phyloP scores from a whole-genome alignment of 2,888 invertebrate genomes.

The Acleris holmiana region DNA sequence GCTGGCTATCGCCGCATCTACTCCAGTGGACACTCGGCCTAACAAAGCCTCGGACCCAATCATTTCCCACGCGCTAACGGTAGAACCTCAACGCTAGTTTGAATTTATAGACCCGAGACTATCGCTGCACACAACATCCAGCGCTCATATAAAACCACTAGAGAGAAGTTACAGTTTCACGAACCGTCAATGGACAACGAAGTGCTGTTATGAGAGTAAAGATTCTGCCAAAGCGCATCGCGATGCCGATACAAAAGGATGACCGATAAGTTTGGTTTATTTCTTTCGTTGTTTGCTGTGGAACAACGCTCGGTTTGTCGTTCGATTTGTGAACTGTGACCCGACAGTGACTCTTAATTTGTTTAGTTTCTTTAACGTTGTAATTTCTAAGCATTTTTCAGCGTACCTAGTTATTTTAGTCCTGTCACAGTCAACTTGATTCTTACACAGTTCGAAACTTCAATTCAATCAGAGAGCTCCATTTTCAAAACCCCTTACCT shows the following conservation, averaged over 20 bases:
- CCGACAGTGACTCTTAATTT: constrained; percentile 38
- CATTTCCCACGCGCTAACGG: constrained; percentile 84
- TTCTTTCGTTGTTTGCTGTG: constrained; percentile 76
- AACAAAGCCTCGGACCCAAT: constrained; percentile 81
- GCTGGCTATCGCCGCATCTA: constrained; percentile 79
- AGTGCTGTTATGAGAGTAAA: constrained; percentile 30
- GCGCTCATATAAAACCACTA: constrained; percentile 48
- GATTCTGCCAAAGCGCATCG: constrained; percentile 58
- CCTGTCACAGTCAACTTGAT: no score
- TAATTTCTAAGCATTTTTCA: background rate
- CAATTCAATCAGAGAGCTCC: no score
- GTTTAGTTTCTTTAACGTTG: background rate
- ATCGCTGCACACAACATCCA: constrained; percentile 61
- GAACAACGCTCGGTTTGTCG: constrained; percentile 62
- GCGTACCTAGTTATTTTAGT: background rate
- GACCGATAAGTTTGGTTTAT: constrained; percentile 77
- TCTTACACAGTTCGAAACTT: no score
- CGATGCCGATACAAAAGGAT: constrained; percentile 80
- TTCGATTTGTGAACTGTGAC: constrained; percentile 51
- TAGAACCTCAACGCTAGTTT: constrained; percentile 73
- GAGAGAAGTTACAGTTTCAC: constrained; percentile 2
- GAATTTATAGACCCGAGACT: constrained; percentile 73
- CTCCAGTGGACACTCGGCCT: constrained; percentile 82
- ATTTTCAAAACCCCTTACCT: no score
- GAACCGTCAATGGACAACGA: constrained; percentile 32